Percentiles rank a stretch among this genome's conserved stretches.
Conservation (phyloP, 2,113 vertebrate genomes). For the Tyrannus savana region DNA sequence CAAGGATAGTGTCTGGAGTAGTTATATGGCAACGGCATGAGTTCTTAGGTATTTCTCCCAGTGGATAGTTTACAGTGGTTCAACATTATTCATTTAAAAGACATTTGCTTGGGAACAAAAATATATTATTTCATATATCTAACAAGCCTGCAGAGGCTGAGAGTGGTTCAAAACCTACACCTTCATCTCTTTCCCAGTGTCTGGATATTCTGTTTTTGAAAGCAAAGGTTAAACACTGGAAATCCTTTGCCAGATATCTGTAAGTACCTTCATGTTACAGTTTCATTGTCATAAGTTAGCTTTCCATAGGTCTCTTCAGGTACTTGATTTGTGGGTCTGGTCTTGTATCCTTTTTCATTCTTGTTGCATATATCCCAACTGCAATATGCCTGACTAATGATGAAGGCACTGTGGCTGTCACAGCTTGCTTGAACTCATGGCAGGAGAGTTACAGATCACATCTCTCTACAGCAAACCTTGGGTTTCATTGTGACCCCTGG, state of each 20-base stretch:
- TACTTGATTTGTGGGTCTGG: not conserved
- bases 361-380: not conserved
- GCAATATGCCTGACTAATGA: not conserved
- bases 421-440: not conserved
- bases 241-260: conserved; percentile 4
- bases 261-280: not conserved
- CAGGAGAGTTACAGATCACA: not conserved
- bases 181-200: conserved; percentile 29
- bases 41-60: not conserved
- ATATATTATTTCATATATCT: conserved; percentile 23
- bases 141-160: conserved; percentile 41
- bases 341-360: not conserved
- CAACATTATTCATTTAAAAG: conserved; percentile 8
- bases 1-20: not conserved
- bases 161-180: not conserved
- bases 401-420: not conserved
- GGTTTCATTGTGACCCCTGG: not conserved
- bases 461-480: not conserved
- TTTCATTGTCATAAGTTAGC: not conserved
- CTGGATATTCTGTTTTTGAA: conserved; percentile 29
- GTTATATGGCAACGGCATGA: not conserved
- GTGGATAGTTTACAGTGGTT: not conserved
- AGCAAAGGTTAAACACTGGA: conserved; percentile 16
- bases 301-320: not conserved
- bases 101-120: conserved; percentile 22